Evolutionary conservation across 1,140 invertebrate genomes (phyloP), one percentile per base, ranked within the genome.

Genomic region (Eriosoma lanigerum): DNA sequence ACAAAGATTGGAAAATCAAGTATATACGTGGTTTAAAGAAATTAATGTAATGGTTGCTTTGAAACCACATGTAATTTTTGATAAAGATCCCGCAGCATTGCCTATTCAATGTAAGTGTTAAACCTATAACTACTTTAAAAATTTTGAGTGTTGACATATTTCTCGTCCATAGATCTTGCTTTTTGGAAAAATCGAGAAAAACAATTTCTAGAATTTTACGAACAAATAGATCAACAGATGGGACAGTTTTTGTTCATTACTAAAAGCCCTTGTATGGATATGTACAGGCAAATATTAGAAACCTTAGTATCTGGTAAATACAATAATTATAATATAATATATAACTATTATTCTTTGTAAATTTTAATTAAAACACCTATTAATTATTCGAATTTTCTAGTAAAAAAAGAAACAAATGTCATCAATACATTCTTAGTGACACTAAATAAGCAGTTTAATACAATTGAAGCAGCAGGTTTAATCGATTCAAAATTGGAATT

Each of bases 141-240:
- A 44, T 32, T 56, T n/a, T 26, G 46, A 15, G 19, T 48, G 8
- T 1, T 26, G 13, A 68, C 21, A 17, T 17, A 13, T 48, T 68
- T 68, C 15, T 8, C 15, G 3, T 62, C 5, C n/a, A 24, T 12
- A 78, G 75, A 29, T 85, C 89, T 46, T 84, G 62, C 83, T 87
- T 12, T 78, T 85, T 29, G 91, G 93, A 85, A 89, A 91, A 19
- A 88, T 90, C 46, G 91, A 93, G 83, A 89, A 93, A 56, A 89
- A 88, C 50, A 86, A 91, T 12, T 89, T 91, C 83, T 86, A 92
- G 73, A 89, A 88, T 80, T 89, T 91, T 1, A 82, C 92, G 81
- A 85, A 89, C 50, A 85, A 85, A 54, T 88, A 90, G 82, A 89
- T 96, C 82, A 90, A 92, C 66, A 88, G 87, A 38, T 89, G 95